phyloP scores from a whole-genome alignment of 2,888 invertebrate genomes.

The Spilosoma lubricipeda region DNA sequence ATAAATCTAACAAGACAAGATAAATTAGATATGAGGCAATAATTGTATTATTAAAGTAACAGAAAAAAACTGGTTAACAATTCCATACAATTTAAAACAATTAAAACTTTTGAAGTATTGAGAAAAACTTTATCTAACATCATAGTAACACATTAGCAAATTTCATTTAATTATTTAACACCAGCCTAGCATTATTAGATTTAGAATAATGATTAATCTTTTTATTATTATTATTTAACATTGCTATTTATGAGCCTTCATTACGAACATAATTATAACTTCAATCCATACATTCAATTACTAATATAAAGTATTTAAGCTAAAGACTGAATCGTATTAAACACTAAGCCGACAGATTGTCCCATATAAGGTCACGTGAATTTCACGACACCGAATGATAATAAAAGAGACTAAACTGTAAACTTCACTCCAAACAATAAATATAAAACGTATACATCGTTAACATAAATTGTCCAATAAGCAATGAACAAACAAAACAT shows the following conservation, averaged over 20 bases:
- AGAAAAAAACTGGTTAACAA: not conserved
- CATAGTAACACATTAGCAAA: too few relatives aligned
- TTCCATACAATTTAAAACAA: not conserved
- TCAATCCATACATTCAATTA: too few relatives aligned
- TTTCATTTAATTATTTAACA: too few relatives aligned
- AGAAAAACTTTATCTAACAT: not conserved
- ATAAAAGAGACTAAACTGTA: not conserved
- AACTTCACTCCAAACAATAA: not conserved
- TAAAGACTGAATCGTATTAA: not conserved
- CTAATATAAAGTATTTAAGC: not conserved
- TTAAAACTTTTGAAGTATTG: not conserved
- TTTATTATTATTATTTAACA: too few relatives aligned
- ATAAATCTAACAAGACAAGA: not conserved
- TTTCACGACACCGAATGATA: not conserved
- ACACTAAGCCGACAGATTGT: not conserved
- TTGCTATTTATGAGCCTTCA: too few relatives aligned
- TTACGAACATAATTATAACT: too few relatives aligned
- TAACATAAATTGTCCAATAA: conserved; percentile 22
- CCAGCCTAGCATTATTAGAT: too few relatives aligned
- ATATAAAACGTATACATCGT: conserved; percentile 21
- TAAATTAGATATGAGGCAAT: not conserved
- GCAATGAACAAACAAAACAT: conserved; percentile 25
- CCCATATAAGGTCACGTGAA: not conserved
- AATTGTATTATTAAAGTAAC: not conserved
- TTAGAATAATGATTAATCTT: too few relatives aligned